Evolutionary conservation across 2,797 vertebrate genomes (phyloP).

Genomic region (Enteromius afrohamiltoni): DNA sequence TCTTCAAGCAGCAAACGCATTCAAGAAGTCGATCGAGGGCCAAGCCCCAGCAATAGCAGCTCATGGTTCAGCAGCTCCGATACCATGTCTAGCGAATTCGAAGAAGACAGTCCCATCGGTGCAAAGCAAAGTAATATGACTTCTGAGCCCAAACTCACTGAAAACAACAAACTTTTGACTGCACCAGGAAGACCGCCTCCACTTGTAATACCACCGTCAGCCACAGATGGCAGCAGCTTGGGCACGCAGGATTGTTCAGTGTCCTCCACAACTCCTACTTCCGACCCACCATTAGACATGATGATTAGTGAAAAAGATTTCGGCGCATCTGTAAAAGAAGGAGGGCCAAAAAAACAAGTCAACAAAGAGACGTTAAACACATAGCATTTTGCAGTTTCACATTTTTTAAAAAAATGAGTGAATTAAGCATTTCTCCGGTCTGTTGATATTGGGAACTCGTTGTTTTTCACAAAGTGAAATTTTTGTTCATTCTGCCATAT

Average conservation of each 20-base stretch:
- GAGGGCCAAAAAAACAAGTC: constrained; percentile 30
- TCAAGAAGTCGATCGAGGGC: constrained; percentile 47
- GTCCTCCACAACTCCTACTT: constrained; percentile 56
- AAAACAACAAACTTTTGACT: background rate
- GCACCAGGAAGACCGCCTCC: constrained; percentile 42
- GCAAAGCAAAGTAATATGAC: constrained; percentile 11
- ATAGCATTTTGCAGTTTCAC: constrained; percentile 2
- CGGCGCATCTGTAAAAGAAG: constrained; percentile 37
- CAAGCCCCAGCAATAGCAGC: constrained; percentile 27
- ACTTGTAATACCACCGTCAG: constrained; percentile 47
- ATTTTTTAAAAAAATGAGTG: background rate
- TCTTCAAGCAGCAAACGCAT: constrained; percentile 54
- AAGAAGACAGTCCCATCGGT: constrained; percentile 29
- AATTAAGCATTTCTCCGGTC: background rate
- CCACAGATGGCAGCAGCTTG: constrained; percentile 58
- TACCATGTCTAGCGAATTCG: constrained; percentile 45
- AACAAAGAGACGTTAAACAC: background rate
- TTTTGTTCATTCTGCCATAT: constrained; percentile 3
- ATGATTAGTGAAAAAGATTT: background rate
- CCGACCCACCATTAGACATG: constrained; percentile 21
- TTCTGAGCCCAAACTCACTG: constrained; percentile 40
- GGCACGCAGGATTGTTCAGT: constrained; percentile 77
- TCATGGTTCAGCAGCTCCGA: constrained; percentile 48
- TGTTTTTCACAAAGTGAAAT: constrained; percentile 3
- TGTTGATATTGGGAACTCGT: background rate